Evolutionary conservation across 35 echinoderm and acorn worm genomes (phyloP), one percentile per base, ranked within the genome.

Genomic region (Acanthaster planci): DNA sequence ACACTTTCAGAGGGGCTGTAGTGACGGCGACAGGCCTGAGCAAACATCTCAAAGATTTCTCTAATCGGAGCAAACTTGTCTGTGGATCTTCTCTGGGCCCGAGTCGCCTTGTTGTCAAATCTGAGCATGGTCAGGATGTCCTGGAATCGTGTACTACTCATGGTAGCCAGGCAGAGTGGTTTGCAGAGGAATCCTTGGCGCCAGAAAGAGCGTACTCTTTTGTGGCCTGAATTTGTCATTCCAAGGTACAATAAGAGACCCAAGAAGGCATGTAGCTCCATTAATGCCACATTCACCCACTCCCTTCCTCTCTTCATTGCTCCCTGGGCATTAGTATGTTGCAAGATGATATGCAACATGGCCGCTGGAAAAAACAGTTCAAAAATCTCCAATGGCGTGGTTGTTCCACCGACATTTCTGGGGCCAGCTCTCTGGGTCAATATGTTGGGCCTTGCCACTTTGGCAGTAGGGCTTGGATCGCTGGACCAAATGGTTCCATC

Each of bases 1-100:
- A 57, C 55, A 57, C 22, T 14, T 57, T 57, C 55, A 14, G 55
- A 57, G 12, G 22, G 22, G 55, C 12, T 57, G 55, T 57, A 57
- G 12, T 14, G 12, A 14, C 22, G 12, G 12, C 12, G 12, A 57
- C 55, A 57, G 12, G 12, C 12, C 12, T 57, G 12, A 22, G 12
- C 22, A 22, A 57, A 57, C 55, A 57, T 14, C 12, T 57, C 55
- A 22, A 57, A 57, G 12, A 57, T 14, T 57, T 57, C 55, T 12
- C 55, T 12, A 57, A 57, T 57, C 22, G 55, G 55, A 57, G 55
- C 55, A 57, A 57, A 57, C 22, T 57, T 57, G 55, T 57, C 55
- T n/a, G n/a, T n/a, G n/a, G n/a, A 56, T 56, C 54, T 1, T 56
- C 22, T n/a, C 22, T 3, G 16, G 54, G 16, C 54, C 22, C 54